These are phyloP conservation scores for Marmota monax DNA, from an alignment of 2,113 vertebrate species.

Conservation along the genomic window DNA sequence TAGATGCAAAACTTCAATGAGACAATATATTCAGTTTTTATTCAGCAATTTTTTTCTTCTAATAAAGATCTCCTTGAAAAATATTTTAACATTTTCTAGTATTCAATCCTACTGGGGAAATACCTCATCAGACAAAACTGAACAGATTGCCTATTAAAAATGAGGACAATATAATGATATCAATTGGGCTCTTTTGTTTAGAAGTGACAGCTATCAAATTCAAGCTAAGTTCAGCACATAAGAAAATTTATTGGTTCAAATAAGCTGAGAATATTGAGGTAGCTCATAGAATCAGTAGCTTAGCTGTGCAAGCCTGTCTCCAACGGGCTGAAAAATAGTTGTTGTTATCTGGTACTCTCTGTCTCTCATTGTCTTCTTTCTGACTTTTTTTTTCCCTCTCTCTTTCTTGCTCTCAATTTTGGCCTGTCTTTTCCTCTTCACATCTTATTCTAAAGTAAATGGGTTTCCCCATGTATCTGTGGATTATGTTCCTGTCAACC, in stretches of 20 bases:
- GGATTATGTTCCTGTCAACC: not conserved
- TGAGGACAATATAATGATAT: not conserved
- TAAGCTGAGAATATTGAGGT: not conserved
- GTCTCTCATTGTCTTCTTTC: not conserved
- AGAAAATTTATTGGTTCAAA: not conserved
- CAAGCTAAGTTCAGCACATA: not conserved
- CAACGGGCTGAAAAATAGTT: not conserved
- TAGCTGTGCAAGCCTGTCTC: not conserved
- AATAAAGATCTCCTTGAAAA: not conserved
- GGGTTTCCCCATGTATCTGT: not conserved
- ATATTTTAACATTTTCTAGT: not conserved
- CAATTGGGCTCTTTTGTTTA: not conserved
- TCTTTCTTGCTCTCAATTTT: not conserved
- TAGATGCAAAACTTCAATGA: not conserved
- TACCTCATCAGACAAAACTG: not conserved
- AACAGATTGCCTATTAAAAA: not conserved
- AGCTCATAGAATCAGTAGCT: not conserved
- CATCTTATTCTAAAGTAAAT: not conserved
- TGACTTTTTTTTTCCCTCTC: no score
- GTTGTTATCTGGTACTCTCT: not conserved
- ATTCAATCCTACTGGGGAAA: not conserved
- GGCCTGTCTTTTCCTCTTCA: not conserved
- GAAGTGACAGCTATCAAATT: not conserved
- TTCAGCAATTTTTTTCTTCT: not conserved
- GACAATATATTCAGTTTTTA: not conserved